Evolutionary conservation across 2,888 invertebrate genomes (phyloP), one percentile per base, ranked within the genome.

Genomic region (Silvanus unidentatus): DNA sequence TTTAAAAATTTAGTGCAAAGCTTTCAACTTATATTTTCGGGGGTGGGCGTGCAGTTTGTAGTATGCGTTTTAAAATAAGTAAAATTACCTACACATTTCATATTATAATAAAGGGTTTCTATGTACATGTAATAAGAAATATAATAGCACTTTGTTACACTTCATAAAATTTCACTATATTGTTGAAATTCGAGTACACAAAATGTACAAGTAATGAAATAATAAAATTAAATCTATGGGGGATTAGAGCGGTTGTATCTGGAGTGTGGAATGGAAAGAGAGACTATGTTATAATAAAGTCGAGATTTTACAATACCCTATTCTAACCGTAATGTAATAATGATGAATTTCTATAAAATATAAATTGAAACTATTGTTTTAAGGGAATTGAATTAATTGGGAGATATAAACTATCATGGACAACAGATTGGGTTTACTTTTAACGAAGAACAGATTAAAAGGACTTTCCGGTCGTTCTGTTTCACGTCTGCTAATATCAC

Each of bases 381-480:
- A 22, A 22, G 3, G 8, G 4, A 22, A 8, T 22, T 22, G 22
- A 22, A 22, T 22, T 22, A 22, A 22, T 22, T 22, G 22, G 8
- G 22, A 22, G 22, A 22, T 22, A 22, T 22, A 32, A 3, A 32
- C 32, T 32, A 32, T 32, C 32, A 22, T 22, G 22, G 22, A 22
- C 22, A 22, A 22, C 4, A 22, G 22, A 22, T 3, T 12, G 32
- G 46, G 36, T 44, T 50, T 49, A 54, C 48, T 51, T 58, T 55
- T 52, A 58, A 54, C 55, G 50, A 53, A 49, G 48, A 51, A 46
- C 44, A 52, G 57, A 57, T 54, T 57, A 57, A 58, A 47, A 44
- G 49, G 52, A 50, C 48, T 54, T 55, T 55, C 55, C 58, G 52
- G 53, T 48, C 50, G 50, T 54, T 51, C 47, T 44, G 48, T 49